Base-by-base conservation (phyloP, 2,888 invertebrate species). In the Hypselothyrea guttata region DNA sequence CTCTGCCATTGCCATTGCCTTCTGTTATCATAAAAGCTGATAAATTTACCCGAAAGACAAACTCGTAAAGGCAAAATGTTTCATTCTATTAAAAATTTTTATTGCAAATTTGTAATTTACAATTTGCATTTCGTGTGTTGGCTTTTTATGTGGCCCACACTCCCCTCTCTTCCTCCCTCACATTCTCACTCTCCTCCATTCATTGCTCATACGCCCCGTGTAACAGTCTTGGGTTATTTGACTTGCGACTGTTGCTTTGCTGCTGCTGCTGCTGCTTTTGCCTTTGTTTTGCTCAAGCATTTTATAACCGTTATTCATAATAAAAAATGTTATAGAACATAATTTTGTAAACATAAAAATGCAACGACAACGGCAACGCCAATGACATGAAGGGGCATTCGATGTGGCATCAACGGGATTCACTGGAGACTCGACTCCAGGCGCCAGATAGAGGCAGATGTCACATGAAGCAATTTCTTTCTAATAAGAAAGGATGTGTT, bases 61-160 rank as follows among this genome's bases (percentile, higher is more conserved):
- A 79, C 84, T 81, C 86, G 82, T 85, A 86, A 86, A 86, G 78
- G 76, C 85, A 84, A 81, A 86, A 86, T 86, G 86, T 75, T 84
- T 84, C 86, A 84, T 86, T 86, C 86, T 86, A 86, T 86, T 86
- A 86, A 88, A 87, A 78, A 87, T 86, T 88, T 88, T 88, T 88
- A 88, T 88, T 88, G 86, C 87, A 86, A 86, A 88, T 88, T 88
- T 88, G 87, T 88, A 88, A 88, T 87, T 87, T 87, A 87, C 87
- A 87, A 87, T 88, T 88, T 88, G 87, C 86, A 87, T 88, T 87
- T 86, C 84, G 78, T 81, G 78, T 77, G 78, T 73, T 78, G 75
- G 64, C 63, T 81, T 79, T 75, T 77, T 72, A 71, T 75, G 67
- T 77, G 55, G 40, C 47, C 49, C 54, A 13, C 11, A 27, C 37